Evolutionary conservation across 2,888 invertebrate genomes (phyloP).

Genomic region (Chaetogeoica ovagalla): DNA sequence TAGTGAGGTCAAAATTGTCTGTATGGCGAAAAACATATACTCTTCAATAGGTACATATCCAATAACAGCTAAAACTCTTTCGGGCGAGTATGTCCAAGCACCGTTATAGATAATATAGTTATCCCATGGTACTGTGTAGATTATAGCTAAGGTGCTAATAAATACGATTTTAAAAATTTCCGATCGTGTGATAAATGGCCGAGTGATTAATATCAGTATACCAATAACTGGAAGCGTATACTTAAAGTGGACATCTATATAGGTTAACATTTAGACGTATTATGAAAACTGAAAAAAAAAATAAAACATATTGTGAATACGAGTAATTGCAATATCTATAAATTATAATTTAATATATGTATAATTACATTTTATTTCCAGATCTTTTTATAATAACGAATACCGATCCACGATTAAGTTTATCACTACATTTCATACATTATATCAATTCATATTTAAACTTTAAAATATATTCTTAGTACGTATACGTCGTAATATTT

Average conservation of each 20-base stretch:
- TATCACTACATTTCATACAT: too few relatives aligned
- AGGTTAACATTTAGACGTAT: constrained; percentile 8
- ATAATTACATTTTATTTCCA: too few relatives aligned
- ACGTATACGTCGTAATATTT: too few relatives aligned
- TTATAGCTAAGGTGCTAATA: neutral
- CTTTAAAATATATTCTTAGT: too few relatives aligned
- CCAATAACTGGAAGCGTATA: constrained; percentile 13
- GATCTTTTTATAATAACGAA: too few relatives aligned
- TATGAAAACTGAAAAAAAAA: neutral
- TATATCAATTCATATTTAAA: too few relatives aligned
- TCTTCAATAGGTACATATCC: constrained; percentile 35
- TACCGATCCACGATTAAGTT: too few relatives aligned
- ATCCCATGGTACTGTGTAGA: constrained; percentile 34
- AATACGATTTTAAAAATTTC: constrained; percentile 18
- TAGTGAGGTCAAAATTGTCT: neutral
- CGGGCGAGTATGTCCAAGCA: neutral
- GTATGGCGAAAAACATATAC: constrained; percentile 24
- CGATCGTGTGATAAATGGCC: constrained; percentile 14
- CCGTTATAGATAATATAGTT: neutral
- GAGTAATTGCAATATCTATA: too few relatives aligned
- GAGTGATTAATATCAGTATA: neutral
- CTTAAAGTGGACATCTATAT: neutral
- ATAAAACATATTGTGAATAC: neutral
- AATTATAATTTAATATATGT: too few relatives aligned
- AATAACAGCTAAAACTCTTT: neutral